Base-by-base conservation (phyloP, 1,140 invertebrate genomes). In the Mesaphorura yosii region DNA sequence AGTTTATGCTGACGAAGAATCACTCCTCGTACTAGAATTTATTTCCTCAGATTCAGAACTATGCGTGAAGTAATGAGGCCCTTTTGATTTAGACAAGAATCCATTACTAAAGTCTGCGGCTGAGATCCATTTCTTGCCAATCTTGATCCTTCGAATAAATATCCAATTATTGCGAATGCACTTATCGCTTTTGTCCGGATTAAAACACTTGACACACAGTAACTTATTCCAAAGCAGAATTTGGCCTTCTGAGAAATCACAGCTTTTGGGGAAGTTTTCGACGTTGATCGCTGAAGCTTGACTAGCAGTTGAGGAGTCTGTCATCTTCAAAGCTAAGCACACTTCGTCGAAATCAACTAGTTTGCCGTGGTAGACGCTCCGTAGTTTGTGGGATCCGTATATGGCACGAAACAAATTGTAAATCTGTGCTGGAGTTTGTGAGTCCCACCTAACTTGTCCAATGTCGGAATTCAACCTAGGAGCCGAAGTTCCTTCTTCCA, bases 401-500 rank as follows among this genome's bases (percentile, higher is more conserved):
- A 66, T 25, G 7, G 57, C 65, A 2, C 64, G 46, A 51, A 62
- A 66, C 29, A 64, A 52, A 57, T 66, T 66, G 49, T 66, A 68
- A 10, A 67, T 47, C 46, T 64, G 28, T 12, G 29, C 1, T 5
- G 64, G 53, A 17, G 14, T 57, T 29, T 59, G 52, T 15, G 37
- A 39, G 3, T 52, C 38, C 66, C 66, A 68, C 15, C 64, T 34
- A 10, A 66, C 56, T 2, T 55, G 17, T 10, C 58, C 58, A 37
- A 66, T 46, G 20, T 47, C 41, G 5, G 57, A 42, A 19, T 52
- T 59, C n/a, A 67, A 38, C 49, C 63, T 64, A 22, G 63, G 65
- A 22, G 66, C 66, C 57, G 37, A n/a, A n/a, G 80, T 81, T 34
- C 80, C 75, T 48, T 71, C 70, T 48, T 68, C 60, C 51, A 73